phyloP scores from a whole-genome alignment of 2,888 invertebrate genomes.

The Drosophila pseudotakahashii region DNA sequence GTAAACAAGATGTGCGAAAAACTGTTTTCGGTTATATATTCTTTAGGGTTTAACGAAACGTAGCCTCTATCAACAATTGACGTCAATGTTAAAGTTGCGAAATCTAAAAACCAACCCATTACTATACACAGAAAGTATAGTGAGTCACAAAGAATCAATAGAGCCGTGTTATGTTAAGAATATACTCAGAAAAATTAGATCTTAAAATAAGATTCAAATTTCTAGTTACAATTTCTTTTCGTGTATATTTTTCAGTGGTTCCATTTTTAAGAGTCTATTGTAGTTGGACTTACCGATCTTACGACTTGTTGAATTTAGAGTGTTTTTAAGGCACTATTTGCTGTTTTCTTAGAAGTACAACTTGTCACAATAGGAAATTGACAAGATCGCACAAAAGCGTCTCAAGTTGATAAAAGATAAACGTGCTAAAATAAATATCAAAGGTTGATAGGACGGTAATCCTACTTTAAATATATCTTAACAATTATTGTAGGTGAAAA shows the following conservation, averaged over 20 bases:
- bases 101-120: slow-evolving; percentile 6
- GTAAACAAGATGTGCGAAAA: slow-evolving; percentile 7
- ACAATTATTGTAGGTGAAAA: neutral
- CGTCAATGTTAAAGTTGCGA: slow-evolving; percentile 3
- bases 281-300: neutral
- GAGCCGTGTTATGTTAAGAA: neutral
- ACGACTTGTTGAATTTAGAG: neutral
- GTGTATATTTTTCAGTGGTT: neutral
- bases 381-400: slow-evolving; percentile 6
- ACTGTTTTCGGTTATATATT: neutral
- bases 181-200: no score
- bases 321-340: no score
- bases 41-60: no score
- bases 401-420: neutral
- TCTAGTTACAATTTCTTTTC: no score
- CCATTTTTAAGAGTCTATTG: neutral
- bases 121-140: no score
- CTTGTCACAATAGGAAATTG: neutral
- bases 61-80: slow-evolving; percentile 4
- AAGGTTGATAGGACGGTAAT: neutral
- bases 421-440: slow-evolving; percentile 17
- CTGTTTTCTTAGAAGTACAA: neutral
- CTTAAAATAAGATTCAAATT: neutral
- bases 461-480: neutral
- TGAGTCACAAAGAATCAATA: neutral